Percentiles rank a stretch among this genome's conserved stretches.
Evolutionary conservation across 2,113 vertebrate genomes (phyloP).

Genomic region (Patagioenas fasciata): DNA sequence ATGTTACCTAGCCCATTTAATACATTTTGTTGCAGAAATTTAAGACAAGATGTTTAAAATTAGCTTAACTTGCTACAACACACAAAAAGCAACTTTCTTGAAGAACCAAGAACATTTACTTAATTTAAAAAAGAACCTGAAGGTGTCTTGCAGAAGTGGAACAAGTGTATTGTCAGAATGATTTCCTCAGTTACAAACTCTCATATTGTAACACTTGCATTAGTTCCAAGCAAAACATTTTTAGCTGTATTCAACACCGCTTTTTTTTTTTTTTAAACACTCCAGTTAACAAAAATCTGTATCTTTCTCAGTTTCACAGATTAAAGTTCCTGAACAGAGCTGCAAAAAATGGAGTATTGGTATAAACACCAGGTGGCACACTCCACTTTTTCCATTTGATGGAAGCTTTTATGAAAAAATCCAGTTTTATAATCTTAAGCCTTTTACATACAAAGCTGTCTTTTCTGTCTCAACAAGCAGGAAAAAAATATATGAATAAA

Average conservation of each 20-base stretch:
- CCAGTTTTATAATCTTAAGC: neutral
- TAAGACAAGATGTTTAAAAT: neutral
- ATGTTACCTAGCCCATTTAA: neutral
- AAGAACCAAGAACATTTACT: neutral
- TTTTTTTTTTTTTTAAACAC: neutral
- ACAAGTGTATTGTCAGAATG: neutral
- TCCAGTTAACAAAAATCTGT: neutral
- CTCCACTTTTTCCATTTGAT: neutral
- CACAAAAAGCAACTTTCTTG: neutral
- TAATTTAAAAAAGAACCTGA: neutral
- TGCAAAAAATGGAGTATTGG: neutral
- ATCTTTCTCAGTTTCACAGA: neutral
- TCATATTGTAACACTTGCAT: neutral
- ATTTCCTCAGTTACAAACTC: neutral
- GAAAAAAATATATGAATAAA: neutral
- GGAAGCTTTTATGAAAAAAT: neutral
- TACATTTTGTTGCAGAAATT: neutral
- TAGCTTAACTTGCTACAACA: neutral
- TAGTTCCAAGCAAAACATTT: neutral
- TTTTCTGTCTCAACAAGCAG: neutral
- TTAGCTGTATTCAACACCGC: neutral
- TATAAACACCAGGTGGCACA: neutral
- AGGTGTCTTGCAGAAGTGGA: neutral
- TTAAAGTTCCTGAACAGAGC: neutral
- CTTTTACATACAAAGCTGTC: neutral